phyloP scores from a whole-genome alignment of 2,113 vertebrate genomes.

The Pogona vitticeps region DNA sequence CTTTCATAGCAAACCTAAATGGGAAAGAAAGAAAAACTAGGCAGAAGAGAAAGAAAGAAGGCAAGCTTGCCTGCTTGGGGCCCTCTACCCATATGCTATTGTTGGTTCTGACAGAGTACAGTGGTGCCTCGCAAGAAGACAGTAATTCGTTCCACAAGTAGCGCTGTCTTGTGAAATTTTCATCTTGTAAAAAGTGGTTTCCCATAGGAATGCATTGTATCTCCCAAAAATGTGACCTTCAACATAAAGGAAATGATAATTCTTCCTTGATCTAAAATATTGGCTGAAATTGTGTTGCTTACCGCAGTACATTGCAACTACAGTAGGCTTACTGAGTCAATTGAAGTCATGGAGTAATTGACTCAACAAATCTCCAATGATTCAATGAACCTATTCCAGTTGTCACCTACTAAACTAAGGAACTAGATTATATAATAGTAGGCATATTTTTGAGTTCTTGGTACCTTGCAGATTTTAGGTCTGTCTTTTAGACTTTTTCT shows the following conservation, averaged over 20 bases:
- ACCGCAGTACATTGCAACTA: no score
- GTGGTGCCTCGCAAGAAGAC: no score
- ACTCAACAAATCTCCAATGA: no score
- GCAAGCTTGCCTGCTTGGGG: neutral
- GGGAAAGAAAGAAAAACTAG: neutral
- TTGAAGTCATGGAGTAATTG: no score
- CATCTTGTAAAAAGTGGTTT: no score
- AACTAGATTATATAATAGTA: neutral
- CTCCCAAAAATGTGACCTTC: neutral
- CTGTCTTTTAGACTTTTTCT: neutral
- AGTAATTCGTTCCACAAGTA: no score
- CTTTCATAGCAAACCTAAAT: neutral
- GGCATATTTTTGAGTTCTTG: neutral
- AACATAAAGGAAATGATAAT: neutral
- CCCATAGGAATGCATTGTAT: no score
- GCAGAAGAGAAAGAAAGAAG: neutral
- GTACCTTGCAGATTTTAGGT: neutral
- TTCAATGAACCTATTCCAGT: no score
- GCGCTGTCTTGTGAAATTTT: no score
- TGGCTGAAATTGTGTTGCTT: neutral
- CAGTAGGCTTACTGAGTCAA: no score
- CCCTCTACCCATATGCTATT: neutral
- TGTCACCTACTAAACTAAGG: no score
- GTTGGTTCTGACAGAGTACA: neutral
- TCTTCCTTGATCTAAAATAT: neutral